Base-by-base conservation (phyloP, 1,140 invertebrate species). In the Linepithema humile region DNA sequence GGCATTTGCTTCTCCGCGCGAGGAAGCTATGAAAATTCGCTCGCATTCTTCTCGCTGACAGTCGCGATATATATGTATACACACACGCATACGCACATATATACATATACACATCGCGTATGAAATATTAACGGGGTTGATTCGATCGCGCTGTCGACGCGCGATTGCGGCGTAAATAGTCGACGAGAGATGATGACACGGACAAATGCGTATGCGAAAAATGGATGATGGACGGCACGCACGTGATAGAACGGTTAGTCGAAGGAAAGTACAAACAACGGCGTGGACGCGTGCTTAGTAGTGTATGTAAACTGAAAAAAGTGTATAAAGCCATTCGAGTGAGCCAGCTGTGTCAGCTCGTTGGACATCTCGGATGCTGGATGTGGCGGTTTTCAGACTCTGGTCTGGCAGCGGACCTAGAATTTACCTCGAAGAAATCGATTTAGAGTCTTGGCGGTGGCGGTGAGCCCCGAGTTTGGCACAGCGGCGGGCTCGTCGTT, bases 381-480 rank as follows among this genome's bases (percentile, higher is more conserved):
- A 77, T 48, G 64, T 26, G 75, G 55, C 48, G 77, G 77, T 53
- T 74, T 59, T n/a, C 74, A 53, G 75, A 83, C 23, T 77, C 70
- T 78, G 53, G 26, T 72, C 80, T 75, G 75, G 45, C 45, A 40
- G 85, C 50, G 57, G 29, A 43, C 85, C 45, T 86, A 69, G 50
- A 55, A 91, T 93, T 94, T 94, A 94, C 93, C 93, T 94, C 93
- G 92, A 85, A 93, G 91, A 83, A 94, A 93, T 91, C 91, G 92
- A 90, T 93, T 93, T 91, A 94, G 87, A 92, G 91, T 93, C 92
- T 94, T 93, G 91, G 93, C 91, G 91, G 93, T 88, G 80, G 89
- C 89, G 64, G 75, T n/a, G 32, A n/a, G 32, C 89, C 90, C 92
- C 86, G 89, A 85, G 64, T 82, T 65, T 69, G 82, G 45, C 53